Base-by-base conservation (phyloP, 2,888 invertebrate genomes). In the Eristalinus sepulchralis region DNA sequence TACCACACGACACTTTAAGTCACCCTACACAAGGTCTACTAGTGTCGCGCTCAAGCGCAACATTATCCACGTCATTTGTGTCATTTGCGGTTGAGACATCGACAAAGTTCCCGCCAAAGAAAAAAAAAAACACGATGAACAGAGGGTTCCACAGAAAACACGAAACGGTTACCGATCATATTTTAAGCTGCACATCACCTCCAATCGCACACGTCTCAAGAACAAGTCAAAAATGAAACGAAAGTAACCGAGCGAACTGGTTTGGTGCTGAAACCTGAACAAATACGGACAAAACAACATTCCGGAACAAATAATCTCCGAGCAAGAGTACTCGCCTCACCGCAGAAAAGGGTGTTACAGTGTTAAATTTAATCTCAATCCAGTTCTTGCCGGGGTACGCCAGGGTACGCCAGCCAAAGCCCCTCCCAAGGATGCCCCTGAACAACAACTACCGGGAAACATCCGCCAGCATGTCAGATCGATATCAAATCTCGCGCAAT, bases 161-260 rank as follows among this genome's bases (percentile, higher is more conserved):
- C 64, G 24, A 73, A 64, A 57, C 36, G 17, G 57, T 47, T 57
- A 39, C 36, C 24, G 5, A 34, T 47, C 57, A 36, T 27, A 36
- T 36, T 34, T 73, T 24, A 11, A 60, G 36, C 31, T 63, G 1
- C 64, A 47, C 59, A 24, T 64, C 71, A 34, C 10, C 24, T 53
- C 24, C 4, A 9, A 27, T 22, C 27, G 17, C 27, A 33, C 39
- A 31, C 17, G 20, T 13, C 22, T 22, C 5, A 73, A 72, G 24
- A 24, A 72, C 39, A 9, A 59, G 53, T 20, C 62, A 34, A 57
- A 53, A 82, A 63, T 17, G 39, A 66, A 72, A 66, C 34, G 36
- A 67, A 67, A 71, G 36, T 47, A 39, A 39, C 6, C 60, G 36
- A 27, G 20, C 27, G n/a, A 73, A 78, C 83, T 20, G 77, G 83